A percentile compares a stretch with the other conserved stretches of the same genome.
Evolutionary conservation across 2,113 vertebrate genomes (phyloP).

Genomic region (Cottus gobio): DNA sequence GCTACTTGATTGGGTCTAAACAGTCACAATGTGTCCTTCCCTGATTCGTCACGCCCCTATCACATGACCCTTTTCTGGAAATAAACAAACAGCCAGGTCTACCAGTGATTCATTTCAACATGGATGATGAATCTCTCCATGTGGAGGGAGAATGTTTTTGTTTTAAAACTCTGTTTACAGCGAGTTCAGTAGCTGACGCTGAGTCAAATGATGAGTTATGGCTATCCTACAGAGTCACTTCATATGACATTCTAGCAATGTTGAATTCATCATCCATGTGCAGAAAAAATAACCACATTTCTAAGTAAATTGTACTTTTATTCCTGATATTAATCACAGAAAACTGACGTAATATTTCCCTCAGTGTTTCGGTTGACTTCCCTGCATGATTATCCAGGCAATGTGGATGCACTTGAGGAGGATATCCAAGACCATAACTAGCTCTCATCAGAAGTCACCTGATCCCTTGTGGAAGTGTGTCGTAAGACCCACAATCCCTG

Average conservation of each 20-base stretch:
- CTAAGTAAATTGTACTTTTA: constrained; percentile 12
- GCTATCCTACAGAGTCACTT: constrained; percentile 2
- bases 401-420: constrained; percentile 57
- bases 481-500: constrained; percentile 61
- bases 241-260: constrained; percentile 16
- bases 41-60: no score
- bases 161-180: background rate
- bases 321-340: constrained; percentile 37
- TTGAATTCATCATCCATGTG: constrained; percentile 22
- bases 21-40: no score
- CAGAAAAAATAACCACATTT: constrained; percentile 18
- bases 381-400: constrained; percentile 40
- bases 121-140: no score
- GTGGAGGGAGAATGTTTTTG: no score
- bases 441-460: constrained; percentile 56
- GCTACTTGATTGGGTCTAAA: no score
- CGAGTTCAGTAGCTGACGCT: constrained; percentile 10
- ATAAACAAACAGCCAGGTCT: no score
- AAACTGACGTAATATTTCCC: constrained; percentile 43
- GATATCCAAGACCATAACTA: constrained; percentile 65
- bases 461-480: constrained; percentile 62
- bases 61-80: no score
- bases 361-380: constrained; percentile 17
- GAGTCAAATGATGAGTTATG: constrained; percentile 15
- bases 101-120: no score